Conservation (phyloP, 2,888 invertebrate genomes). For the Drosophila affinis region DNA sequence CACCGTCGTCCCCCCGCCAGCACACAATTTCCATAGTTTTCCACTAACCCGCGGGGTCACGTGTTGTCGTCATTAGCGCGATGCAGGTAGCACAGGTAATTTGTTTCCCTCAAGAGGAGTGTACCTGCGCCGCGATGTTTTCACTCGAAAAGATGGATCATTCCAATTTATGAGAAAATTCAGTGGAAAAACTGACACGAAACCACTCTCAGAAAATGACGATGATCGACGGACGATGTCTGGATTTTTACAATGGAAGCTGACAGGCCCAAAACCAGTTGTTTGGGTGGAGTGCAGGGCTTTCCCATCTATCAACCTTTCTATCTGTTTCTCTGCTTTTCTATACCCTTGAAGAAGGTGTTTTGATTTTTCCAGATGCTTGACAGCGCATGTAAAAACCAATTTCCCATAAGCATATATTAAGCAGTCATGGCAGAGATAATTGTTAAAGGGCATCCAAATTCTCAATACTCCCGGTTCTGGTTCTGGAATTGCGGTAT, state of each 20-base stretch:
- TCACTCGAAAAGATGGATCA: slow-evolving; percentile 63
- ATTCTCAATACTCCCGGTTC: slow-evolving; percentile 24
- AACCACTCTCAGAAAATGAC: slow-evolving; percentile 30
- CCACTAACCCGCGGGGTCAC: slow-evolving; percentile 60
- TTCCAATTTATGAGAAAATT: slow-evolving; percentile 65
- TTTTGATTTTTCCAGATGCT: slow-evolving; percentile 7
- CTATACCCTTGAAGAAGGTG: neutral
- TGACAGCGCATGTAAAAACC: slow-evolving; percentile 2
- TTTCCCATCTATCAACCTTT: slow-evolving; percentile 20
- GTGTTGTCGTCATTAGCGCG: slow-evolving; percentile 66
- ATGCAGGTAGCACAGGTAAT: slow-evolving; percentile 66
- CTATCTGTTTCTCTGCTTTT: neutral
- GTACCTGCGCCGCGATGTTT: slow-evolving; percentile 69
- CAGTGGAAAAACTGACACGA: slow-evolving; percentile 55
- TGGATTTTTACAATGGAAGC: slow-evolving; percentile 54
- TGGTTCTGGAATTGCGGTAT: slow-evolving; percentile 48
- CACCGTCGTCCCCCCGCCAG: slow-evolving; percentile 3
- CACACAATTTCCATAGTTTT: slow-evolving; percentile 27
- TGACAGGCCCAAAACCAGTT: slow-evolving; percentile 27
- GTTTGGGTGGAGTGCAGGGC: slow-evolving; percentile 29
- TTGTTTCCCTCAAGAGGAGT: slow-evolving; percentile 32
- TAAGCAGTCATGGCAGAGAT: neutral
- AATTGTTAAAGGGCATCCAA: slow-evolving; percentile 50
- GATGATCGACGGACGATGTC: slow-evolving; percentile 53
- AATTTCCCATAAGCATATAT: neutral